Conservation (phyloP, 1,140 invertebrate species). For the Ditylenchus dipsaci region DNA sequence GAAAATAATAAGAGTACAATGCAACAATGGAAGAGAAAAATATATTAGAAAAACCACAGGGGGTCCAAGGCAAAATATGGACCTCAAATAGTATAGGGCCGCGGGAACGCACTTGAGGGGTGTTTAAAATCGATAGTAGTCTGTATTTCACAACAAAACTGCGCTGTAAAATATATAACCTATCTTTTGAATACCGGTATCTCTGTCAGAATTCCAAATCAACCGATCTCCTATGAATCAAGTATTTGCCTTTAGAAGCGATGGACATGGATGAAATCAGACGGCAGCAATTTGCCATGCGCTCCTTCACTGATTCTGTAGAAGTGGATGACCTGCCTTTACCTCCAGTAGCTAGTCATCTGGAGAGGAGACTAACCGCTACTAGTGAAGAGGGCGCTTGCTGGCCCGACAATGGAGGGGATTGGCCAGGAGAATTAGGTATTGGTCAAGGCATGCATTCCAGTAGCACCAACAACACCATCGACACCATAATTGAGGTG, state of each 20-base stretch:
- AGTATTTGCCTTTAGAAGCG: slow-evolving; percentile 15
- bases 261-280: slow-evolving; percentile 43
- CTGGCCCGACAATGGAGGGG: slow-evolving; percentile 47
- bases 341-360: background rate
- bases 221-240: background rate
- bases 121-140: no score
- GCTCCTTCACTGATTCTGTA: slow-evolving; percentile 55
- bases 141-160: no score
- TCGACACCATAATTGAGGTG: slow-evolving; percentile 52
- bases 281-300: slow-evolving; percentile 46
- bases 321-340: slow-evolving; percentile 49
- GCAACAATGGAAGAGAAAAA: no score
- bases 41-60: no score
- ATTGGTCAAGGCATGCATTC: slow-evolving; percentile 29
- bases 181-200: no score
- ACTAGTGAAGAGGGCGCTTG: background rate
- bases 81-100: no score
- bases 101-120: no score
- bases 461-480: slow-evolving; percentile 41
- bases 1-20: no score
- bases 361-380: background rate
- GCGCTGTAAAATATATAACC: no score
- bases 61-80: no score
- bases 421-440: slow-evolving; percentile 28
- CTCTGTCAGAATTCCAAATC: background rate